Base-by-base conservation (phyloP, 2,888 invertebrate species). In the Atherix ibis region DNA sequence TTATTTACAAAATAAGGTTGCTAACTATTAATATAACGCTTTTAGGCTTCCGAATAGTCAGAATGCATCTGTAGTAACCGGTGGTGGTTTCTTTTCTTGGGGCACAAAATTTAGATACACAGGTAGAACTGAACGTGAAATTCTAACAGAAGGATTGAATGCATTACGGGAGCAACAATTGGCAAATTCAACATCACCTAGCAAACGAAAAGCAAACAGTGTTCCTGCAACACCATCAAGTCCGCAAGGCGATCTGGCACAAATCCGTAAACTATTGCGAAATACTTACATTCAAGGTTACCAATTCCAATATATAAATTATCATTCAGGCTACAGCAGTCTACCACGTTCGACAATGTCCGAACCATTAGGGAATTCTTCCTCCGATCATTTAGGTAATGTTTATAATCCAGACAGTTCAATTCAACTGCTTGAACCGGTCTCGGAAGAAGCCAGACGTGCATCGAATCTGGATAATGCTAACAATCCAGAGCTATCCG, bases 21-120 rank as follows among this genome's bases (percentile, higher is more conserved):
- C n/a, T n/a, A n/a, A n/a, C n/a, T n/a, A n/a, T n/a, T n/a, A n/a
- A n/a, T n/a, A n/a, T n/a, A n/a, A n/a, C n/a, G n/a, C 31, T 46
- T 56, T 9, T 62, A 89, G 89, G 41, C 70, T 89, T 55, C 77
- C 83, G 38, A 81, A 83, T 42, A 85, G 88, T 43, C 77, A 82
- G 39, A 84, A 88, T 58, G 85, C 85, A 31, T 80, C 87, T 35
- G 82, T 84, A 43, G 79, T 87, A 43, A 82, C 85, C 13, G 87
- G 91, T 33, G 89, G 89, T 31, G 85, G 88, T 31, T 72, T 91
- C 49, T 91, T 91, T 65, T 88, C 88, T 16, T 83, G 87, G 77
- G 89, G 91, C 37, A 88, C 89, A 18, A 89, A 89, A 64, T 91
- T 92, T 62, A 80, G 84, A 50, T 92, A 92, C 64, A 76, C 82